Evolutionary conservation across 2,113 vertebrate species (phyloP).

Genomic region (Neolamprologus ventralis): DNA sequence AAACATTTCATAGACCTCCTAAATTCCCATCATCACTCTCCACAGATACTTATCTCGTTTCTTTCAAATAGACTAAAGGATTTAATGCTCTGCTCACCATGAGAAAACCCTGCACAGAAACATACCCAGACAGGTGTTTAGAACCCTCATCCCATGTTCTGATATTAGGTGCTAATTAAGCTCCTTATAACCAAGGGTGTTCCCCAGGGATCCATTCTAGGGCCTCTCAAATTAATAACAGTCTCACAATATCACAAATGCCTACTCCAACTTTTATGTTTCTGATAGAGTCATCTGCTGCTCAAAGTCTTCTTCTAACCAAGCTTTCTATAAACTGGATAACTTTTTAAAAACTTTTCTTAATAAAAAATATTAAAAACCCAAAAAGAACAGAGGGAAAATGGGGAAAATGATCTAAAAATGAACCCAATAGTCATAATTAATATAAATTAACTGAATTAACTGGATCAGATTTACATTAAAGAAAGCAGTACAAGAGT

Average conservation of each 20-base stretch:
- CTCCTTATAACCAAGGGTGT: rapidly evolving
- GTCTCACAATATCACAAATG: background rate
- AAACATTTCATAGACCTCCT: background rate
- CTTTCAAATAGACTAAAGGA: background rate
- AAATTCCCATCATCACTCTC: background rate
- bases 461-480: background rate
- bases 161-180: background rate
- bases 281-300: background rate
- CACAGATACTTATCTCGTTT: background rate
- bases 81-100: background rate
- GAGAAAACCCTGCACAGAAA: background rate
- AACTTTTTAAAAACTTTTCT: background rate
- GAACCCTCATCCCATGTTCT: background rate
- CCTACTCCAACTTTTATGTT: background rate
- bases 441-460: background rate
- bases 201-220: background rate
- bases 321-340: background rate
- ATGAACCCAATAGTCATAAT: background rate
- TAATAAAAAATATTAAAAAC: rapidly evolving
- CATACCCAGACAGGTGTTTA: background rate
- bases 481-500: background rate
- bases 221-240: background rate
- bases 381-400: rapidly evolving
- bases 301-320: background rate
- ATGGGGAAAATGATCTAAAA: background rate